Conservation (phyloP, 1,140 invertebrate genomes). For the Manduca sexta region DNA sequence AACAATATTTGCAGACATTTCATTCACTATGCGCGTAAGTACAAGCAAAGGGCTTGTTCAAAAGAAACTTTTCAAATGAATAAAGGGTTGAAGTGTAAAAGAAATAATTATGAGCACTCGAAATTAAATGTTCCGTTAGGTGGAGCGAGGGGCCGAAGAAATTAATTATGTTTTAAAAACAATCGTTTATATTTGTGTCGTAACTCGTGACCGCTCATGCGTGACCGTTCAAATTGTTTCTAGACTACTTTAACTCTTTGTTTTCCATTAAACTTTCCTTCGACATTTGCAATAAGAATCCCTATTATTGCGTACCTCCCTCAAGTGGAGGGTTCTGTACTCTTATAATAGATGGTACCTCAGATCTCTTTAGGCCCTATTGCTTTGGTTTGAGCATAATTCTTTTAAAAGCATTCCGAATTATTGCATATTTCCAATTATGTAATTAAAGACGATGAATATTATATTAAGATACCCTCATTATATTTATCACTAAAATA, state of each 20-base stretch:
- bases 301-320: background rate
- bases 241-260: conserved; percentile 67
- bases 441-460: too few species aligned
- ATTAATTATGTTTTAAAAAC: conserved; percentile 73
- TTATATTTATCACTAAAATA: too few species aligned
- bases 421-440: too few species aligned
- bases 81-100: conserved; percentile 67
- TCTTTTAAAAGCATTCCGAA: too few species aligned
- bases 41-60: conserved; percentile 25
- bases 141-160: conserved; percentile 62
- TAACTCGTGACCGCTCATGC: conserved; percentile 61
- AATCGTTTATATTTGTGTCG: conserved; percentile 69
- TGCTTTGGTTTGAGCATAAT: too few species aligned
- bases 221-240: conserved; percentile 68
- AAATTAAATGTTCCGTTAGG: conserved; percentile 71
- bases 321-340: background rate
- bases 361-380: background rate
- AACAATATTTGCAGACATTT: background rate
- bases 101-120: conserved; percentile 70
- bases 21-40: conserved; percentile 4
- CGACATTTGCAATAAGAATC: conserved; percentile 26
- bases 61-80: conserved; percentile 54
- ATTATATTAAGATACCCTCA: too few species aligned
- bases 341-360: background rate
- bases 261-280: conserved; percentile 67